A percentile compares a stretch with the other conserved stretches of the same genome.
Conservation (phyloP, 2,113 vertebrate genomes). For the Eubucco bourcierii region DNA sequence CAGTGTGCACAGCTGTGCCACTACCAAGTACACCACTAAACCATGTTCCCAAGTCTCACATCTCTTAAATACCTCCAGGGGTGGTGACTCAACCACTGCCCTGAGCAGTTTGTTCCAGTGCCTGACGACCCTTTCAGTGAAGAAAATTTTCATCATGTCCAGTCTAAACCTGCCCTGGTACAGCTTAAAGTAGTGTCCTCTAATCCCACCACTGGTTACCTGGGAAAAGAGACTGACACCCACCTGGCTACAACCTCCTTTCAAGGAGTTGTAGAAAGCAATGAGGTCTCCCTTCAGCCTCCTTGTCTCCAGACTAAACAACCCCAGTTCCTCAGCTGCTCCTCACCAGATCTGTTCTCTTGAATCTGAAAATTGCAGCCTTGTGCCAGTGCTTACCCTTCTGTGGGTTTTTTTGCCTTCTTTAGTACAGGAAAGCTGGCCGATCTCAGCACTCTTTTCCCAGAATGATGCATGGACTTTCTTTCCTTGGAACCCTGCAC, state of each 20-base stretch:
- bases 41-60: neutral
- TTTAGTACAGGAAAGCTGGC: neutral
- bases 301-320: neutral
- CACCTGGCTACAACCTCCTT: neutral
- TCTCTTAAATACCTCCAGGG: neutral
- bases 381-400: neutral
- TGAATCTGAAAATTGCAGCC: neutral
- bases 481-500: neutral
- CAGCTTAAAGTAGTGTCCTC: neutral
- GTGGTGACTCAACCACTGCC: neutral
- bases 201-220: neutral
- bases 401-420: neutral
- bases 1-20: neutral
- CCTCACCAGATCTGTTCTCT: neutral
- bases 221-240: neutral
- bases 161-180: neutral
- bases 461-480: rapidly evolving
- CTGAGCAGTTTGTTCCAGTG: neutral
- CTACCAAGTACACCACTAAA: too few species aligned
- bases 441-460: neutral
- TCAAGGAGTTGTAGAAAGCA: neutral
- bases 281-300: neutral
- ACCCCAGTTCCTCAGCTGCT: neutral
- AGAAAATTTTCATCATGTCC: neutral
- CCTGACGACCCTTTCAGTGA: neutral